Evolutionary conservation across 2,797 vertebrate genomes (phyloP).

Genomic region (Morus bassanus): DNA sequence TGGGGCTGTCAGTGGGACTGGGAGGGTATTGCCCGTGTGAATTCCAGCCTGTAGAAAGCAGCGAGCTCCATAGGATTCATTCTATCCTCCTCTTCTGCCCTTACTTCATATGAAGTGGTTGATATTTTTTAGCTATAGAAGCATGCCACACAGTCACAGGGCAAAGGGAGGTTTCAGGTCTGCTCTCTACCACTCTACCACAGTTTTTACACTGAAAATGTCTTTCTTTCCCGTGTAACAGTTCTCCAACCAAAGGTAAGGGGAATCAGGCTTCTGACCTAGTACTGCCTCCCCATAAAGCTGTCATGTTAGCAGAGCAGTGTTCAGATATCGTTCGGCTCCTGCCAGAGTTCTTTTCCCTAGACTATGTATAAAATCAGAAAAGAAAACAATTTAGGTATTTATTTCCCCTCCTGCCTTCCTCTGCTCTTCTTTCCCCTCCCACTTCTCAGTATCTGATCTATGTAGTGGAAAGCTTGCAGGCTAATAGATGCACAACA

Average conservation of each 20-base stretch:
- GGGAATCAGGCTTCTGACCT: not conserved
- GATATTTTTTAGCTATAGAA: not conserved
- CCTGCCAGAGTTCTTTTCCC: not conserved
- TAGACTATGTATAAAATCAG: not conserved
- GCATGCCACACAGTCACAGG: not conserved
- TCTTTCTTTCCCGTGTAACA: not conserved
- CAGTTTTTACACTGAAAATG: not conserved
- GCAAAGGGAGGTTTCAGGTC: not conserved
- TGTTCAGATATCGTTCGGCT: not conserved
- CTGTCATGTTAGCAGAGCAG: not conserved
- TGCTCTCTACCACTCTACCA: not conserved
- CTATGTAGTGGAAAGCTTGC: not conserved
- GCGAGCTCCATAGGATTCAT: not conserved
- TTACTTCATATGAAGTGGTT: not conserved
- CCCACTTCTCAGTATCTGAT: not conserved
- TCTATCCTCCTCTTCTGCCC: not conserved
- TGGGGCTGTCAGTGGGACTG: not conserved
- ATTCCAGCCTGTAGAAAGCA: not conserved
- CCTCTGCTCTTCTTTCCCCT: not conserved
- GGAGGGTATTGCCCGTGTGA: rapidly evolving
- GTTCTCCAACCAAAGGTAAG: not conserved
- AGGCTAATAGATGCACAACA: not conserved
- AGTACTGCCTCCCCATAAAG: not conserved
- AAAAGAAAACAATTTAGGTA: not conserved
- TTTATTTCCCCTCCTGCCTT: not conserved